Conservation (phyloP, 2,797 vertebrate species). For the Streptopelia turtur region DNA sequence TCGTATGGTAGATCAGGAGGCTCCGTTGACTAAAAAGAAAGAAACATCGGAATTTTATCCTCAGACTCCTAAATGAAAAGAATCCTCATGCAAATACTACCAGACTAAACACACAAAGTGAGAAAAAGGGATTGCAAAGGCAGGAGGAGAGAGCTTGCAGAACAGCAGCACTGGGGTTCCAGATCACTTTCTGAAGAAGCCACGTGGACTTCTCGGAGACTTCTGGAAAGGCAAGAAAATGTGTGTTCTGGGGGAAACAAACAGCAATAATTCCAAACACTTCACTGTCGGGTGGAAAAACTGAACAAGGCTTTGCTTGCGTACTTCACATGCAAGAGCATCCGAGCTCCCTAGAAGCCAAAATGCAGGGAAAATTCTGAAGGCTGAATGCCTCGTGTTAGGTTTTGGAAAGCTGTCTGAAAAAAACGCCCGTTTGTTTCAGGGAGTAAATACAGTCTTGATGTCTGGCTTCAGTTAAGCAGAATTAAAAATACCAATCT, state of each 20-base stretch:
- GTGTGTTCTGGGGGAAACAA: neutral
- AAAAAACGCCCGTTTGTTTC: neutral
- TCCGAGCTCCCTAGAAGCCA: neutral
- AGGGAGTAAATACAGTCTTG: neutral
- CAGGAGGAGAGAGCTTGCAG: neutral
- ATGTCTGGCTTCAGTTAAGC: neutral
- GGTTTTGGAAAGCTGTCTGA: neutral
- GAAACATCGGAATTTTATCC: neutral
- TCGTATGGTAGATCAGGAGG: slow-evolving; percentile 76
- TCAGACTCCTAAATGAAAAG: neutral
- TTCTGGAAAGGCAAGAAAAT: neutral
- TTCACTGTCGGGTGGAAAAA: neutral
- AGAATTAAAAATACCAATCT: neutral
- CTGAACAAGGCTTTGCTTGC: neutral
- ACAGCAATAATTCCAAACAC: neutral
- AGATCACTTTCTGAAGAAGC: neutral
- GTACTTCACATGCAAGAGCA: neutral
- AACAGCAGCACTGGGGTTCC: neutral
- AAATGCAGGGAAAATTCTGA: neutral
- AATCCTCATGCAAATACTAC: neutral
- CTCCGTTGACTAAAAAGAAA: slow-evolving; percentile 73
- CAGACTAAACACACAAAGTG: neutral
- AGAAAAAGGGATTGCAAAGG: neutral
- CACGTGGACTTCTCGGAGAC: neutral
- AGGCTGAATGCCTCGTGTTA: neutral